Conservation (phyloP, 2,888 invertebrate genomes). For the Mantis religiosa region DNA sequence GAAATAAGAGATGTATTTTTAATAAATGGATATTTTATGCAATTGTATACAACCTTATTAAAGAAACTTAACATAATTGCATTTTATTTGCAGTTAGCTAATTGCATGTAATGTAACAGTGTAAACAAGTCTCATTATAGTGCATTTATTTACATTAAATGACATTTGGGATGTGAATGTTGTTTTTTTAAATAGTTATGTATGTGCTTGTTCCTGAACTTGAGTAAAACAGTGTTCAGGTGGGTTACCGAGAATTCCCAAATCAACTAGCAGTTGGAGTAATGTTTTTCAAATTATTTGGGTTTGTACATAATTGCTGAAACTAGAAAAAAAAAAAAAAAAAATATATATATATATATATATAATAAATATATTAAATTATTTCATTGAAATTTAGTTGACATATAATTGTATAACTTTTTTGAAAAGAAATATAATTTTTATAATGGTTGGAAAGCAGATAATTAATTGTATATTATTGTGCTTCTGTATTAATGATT, state of each 20-base stretch:
- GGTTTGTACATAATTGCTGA: slow-evolving; percentile 23
- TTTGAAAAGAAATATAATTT: neutral
- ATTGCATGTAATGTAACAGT: neutral
- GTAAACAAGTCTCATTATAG: neutral
- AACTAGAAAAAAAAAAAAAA: too few species aligned
- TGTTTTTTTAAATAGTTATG: neutral
- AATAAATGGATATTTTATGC: neutral
- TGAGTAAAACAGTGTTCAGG: neutral
- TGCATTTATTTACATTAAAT: neutral
- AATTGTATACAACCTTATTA: neutral
- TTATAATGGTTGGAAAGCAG: slow-evolving; percentile 30
- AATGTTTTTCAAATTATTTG: neutral
- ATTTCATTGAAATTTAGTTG: slow-evolving; percentile 29
- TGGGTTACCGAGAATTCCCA: slow-evolving; percentile 10
- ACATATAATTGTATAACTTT: slow-evolving; percentile 9
- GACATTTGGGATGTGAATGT: neutral
- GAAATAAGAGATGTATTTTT: slow-evolving; percentile 12
- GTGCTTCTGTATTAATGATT: slow-evolving; percentile 19
- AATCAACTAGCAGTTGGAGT: neutral
- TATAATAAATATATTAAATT: slow-evolving; percentile 29
- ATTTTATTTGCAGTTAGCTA: neutral
- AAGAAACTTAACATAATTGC: neutral
- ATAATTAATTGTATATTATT: slow-evolving; percentile 20
- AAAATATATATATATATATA: too few species aligned
- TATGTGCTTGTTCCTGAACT: slow-evolving; percentile 13